Evolutionary conservation across 2,888 invertebrate genomes (phyloP).

Genomic region (Lycia hirtaria): DNA sequence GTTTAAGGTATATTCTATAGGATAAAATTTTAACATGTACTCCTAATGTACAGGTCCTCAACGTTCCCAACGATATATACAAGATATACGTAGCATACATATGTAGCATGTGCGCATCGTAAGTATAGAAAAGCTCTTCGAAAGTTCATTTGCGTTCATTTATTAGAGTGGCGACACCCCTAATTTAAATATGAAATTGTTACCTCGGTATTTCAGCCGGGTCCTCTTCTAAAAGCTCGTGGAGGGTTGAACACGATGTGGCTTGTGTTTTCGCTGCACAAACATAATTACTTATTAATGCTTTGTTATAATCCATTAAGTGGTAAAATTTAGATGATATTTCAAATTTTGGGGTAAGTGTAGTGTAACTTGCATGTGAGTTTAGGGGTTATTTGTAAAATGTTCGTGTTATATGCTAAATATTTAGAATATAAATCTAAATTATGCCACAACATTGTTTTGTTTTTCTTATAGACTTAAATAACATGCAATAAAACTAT

Average conservation of each 20-base stretch:
- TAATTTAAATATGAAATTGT: conserved; percentile 30
- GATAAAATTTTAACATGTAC: no score
- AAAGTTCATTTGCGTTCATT: background rate
- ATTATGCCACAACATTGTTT: no score
- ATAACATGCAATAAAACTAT: no score
- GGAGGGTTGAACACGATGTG: conserved; percentile 82
- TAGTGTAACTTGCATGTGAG: background rate
- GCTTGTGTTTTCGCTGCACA: conserved; percentile 79
- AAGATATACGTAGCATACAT: no score
- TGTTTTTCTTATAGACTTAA: no score
- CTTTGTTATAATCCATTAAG: conserved; percentile 19
- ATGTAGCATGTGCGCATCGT: no score
- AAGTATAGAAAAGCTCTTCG: no score
- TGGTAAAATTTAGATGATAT: conserved; percentile 11
- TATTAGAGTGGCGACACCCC: conserved; percentile 2
- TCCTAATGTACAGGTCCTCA: no score
- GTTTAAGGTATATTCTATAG: no score
- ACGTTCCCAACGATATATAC: no score
- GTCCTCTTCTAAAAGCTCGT: conserved; percentile 80
- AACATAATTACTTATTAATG: conserved; percentile 27
- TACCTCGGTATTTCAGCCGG: conserved; percentile 82
- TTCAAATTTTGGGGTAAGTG: background rate
- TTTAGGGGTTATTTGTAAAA: background rate
- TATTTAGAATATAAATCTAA: no score
- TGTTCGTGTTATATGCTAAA: no score